These are phyloP conservation scores for Carassius carassius DNA, from an alignment of 2,113 vertebrate species.

Conservation along the genomic window DNA sequence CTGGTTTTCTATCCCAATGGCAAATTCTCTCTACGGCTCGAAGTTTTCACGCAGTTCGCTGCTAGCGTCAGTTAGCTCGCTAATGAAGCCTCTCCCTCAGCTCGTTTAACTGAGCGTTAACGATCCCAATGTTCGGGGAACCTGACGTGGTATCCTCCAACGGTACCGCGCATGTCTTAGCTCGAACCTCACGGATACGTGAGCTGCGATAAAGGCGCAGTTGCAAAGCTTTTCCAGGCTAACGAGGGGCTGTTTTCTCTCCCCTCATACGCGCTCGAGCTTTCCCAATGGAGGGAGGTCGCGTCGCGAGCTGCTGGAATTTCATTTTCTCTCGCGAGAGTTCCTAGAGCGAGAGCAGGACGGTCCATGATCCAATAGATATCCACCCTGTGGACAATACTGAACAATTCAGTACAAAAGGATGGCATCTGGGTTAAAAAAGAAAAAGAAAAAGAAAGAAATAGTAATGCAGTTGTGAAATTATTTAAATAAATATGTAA, in stretches of 20 bases:
- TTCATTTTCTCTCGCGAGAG: constrained; percentile 69
- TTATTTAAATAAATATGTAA: background rate
- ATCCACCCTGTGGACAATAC: constrained; percentile 4
- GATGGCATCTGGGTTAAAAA: background rate
- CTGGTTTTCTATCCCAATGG: constrained; percentile 26
- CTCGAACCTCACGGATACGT: background rate
- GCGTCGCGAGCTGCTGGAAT: constrained; percentile 60
- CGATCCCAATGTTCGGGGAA: constrained; percentile 22
- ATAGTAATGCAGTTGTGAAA: no score
- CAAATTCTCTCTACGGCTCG: constrained; percentile 18
- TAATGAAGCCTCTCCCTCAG: constrained; percentile 59
- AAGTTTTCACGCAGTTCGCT: constrained; percentile 42
- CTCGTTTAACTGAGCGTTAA: constrained; percentile 56
- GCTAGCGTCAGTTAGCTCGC: constrained; percentile 66
- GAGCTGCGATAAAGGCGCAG: background rate
- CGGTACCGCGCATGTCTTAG: constrained; percentile 33
- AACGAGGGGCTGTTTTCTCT: constrained; percentile 54
- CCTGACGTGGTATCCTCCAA: constrained; percentile 38
- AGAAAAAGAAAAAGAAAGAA: no score
- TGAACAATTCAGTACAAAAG: background rate
- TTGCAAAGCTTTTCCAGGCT: background rate
- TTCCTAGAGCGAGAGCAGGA: constrained; percentile 5
- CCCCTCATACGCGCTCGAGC: constrained; percentile 54
- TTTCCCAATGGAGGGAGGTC: constrained; percentile 68
- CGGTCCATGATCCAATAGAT: background rate